Evolutionary conservation across 2,888 invertebrate species (phyloP).

Genomic region (Chymomyza amoena): DNA sequence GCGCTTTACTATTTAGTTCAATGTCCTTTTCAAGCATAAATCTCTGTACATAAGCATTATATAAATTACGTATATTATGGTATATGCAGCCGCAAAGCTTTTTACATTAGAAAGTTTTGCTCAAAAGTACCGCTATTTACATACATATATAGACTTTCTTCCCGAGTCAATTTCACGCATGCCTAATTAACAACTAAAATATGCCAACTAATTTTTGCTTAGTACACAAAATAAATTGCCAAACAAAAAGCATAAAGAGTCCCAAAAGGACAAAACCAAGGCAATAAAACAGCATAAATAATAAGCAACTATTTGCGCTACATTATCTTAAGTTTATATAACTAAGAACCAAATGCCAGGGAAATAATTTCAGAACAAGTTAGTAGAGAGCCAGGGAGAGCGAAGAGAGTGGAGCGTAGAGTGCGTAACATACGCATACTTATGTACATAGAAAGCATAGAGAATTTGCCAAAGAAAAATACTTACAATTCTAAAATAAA

Average conservation of each 20-base stretch:
- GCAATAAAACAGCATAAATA: constrained; percentile 67
- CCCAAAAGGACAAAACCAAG: constrained; percentile 15
- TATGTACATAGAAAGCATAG: constrained; percentile 22
- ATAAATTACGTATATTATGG: no score
- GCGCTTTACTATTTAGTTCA: no score
- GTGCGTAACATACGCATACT: not conserved
- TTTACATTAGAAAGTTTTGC: not conserved
- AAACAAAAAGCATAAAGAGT: constrained; percentile 42
- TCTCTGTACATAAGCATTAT: no score
- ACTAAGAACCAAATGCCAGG: constrained; percentile 38
- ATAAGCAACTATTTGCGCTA: constrained; percentile 74
- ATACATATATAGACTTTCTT: not conserved
- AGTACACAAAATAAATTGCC: constrained; percentile 55
- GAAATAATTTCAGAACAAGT: constrained; percentile 67
- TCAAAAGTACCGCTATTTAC: no score
- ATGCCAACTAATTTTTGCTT: constrained; percentile 65
- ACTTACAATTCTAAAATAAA: constrained; percentile 73
- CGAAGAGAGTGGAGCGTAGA: not conserved
- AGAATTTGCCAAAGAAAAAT: constrained; percentile 52
- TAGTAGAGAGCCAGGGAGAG: constrained; percentile 50
- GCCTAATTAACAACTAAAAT: constrained; percentile 68
- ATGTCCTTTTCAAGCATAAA: no score
- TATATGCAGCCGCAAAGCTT: not conserved
- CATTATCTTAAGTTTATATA: constrained; percentile 69
- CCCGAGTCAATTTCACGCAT: constrained; percentile 67